phyloP scores from a whole-genome alignment of 1,140 invertebrate species.

The Danaus melanippus region DNA sequence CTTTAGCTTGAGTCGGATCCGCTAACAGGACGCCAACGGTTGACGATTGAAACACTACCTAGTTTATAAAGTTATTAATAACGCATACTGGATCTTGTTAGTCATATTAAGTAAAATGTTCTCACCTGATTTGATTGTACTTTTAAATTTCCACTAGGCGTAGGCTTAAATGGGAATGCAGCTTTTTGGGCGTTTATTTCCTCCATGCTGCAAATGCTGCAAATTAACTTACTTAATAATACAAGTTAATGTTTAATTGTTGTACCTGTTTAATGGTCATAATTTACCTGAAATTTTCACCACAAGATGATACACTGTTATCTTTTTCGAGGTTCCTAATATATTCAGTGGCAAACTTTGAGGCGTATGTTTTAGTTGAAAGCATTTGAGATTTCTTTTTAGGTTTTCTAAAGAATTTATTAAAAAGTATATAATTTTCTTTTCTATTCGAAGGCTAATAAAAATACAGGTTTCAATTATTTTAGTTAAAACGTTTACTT shows the following conservation, averaged over 20 bases:
- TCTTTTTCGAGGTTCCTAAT: slow-evolving; percentile 30
- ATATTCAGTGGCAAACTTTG: slow-evolving; percentile 36
- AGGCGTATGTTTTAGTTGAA: slow-evolving; percentile 28
- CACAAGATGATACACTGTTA: slow-evolving; percentile 33
- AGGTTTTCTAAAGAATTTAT: slow-evolving; percentile 26
- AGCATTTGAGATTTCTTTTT: slow-evolving; percentile 37
- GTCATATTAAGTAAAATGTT: neutral
- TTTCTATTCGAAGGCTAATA: slow-evolving; percentile 39
- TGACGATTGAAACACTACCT: slow-evolving; percentile 80
- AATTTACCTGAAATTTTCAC: slow-evolving; percentile 46
- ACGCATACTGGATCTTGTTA: neutral
- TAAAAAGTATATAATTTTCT: slow-evolving; percentile 33
- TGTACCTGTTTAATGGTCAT: neutral
- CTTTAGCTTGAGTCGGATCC: slow-evolving; percentile 75
- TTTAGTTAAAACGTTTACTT: no score
- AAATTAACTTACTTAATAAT: slow-evolving; percentile 14
- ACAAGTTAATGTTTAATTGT: neutral
- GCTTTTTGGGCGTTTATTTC: slow-evolving; percentile 35
- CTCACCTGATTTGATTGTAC: slow-evolving; percentile 76
- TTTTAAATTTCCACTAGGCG: slow-evolving; percentile 78
- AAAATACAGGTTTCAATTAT: no score
- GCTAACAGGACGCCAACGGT: slow-evolving; percentile 78
- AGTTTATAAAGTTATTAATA: slow-evolving; percentile 5
- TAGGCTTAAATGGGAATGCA: slow-evolving; percentile 75
- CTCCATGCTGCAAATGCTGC: slow-evolving; percentile 38